Conservation (phyloP, 2,113 vertebrate genomes). For the Phaetusa simplex region DNA sequence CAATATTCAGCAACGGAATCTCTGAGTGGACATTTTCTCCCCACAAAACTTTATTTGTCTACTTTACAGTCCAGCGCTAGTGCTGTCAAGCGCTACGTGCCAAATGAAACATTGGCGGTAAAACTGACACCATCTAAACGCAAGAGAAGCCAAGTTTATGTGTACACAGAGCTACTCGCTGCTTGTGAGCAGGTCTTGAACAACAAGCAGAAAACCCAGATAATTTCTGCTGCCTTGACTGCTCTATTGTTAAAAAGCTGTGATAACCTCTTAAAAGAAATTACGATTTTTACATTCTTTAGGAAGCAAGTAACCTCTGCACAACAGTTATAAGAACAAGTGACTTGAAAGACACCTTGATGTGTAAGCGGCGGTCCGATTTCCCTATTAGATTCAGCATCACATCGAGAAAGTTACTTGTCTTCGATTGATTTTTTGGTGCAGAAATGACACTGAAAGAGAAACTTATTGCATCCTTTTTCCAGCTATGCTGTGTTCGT, state of each 20-base stretch:
- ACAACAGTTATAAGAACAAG: not conserved
- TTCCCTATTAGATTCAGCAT: not conserved
- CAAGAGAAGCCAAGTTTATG: not conserved
- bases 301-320: not conserved
- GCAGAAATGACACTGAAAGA: not conserved
- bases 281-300: not conserved
- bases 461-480: not conserved
- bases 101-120: slow-evolving; percentile 35
- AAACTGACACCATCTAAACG: slow-evolving; percentile 19
- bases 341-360: not conserved
- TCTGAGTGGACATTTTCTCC: slow-evolving; percentile 59
- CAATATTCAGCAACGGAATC: slow-evolving; percentile 49
- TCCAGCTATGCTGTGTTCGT: not conserved
- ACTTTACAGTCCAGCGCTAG: slow-evolving; percentile 3
- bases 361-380: not conserved
- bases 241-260: not conserved
- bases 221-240: not conserved
- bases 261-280: not conserved
- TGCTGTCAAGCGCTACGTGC: not conserved
- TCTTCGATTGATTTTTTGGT: not conserved
- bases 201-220: not conserved
- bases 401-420: not conserved
- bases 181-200: not conserved
- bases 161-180: not conserved
- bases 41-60: slow-evolving; percentile 49